A percentile compares a stretch with the other conserved stretches of the same genome.
Evolutionary conservation across 2,888 invertebrate species (phyloP).

Genomic region (Eupithecia dodoneata): DNA sequence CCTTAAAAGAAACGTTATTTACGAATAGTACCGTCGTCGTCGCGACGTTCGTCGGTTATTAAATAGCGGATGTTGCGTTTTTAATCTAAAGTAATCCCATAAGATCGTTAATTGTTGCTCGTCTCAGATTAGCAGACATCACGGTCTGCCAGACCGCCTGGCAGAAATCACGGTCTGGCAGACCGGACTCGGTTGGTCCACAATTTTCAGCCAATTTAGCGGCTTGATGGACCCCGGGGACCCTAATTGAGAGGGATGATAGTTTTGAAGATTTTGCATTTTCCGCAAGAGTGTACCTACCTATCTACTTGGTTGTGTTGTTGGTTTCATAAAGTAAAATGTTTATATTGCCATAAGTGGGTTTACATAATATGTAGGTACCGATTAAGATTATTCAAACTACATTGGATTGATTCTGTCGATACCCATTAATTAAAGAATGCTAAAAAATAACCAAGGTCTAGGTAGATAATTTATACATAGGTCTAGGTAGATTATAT

Average conservation of each 20-base stretch:
- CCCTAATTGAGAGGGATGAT: slow-evolving; percentile 36
- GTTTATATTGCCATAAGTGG: not conserved
- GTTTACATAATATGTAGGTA: not conserved
- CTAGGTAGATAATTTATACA: no score
- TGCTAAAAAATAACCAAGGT: no score
- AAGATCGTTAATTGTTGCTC: slow-evolving; percentile 6
- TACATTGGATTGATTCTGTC: no score
- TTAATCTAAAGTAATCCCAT: slow-evolving; percentile 3
- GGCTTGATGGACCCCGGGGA: slow-evolving; percentile 34
- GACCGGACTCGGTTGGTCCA: slow-evolving; percentile 19
- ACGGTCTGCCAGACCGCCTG: slow-evolving; percentile 1
- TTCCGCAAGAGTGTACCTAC: not conserved
- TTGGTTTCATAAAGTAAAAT: not conserved
- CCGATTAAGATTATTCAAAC: not conserved
- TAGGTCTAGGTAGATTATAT: no score
- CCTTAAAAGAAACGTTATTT: not conserved
- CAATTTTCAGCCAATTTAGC: slow-evolving; percentile 45
- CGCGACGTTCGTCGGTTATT: not conserved
- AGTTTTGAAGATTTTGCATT: slow-evolving; percentile 25
- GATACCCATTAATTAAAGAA: no score
- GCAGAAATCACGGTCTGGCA: slow-evolving; percentile 15
- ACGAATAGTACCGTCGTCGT: not conserved
- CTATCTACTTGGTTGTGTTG: not conserved
- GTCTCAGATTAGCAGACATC: slow-evolving; percentile 4
- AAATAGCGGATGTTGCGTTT: not conserved